Evolutionary conservation across 2,797 vertebrate species (phyloP), one percentile per base, ranked within the genome.

Genomic region (Delichon dasypus): DNA sequence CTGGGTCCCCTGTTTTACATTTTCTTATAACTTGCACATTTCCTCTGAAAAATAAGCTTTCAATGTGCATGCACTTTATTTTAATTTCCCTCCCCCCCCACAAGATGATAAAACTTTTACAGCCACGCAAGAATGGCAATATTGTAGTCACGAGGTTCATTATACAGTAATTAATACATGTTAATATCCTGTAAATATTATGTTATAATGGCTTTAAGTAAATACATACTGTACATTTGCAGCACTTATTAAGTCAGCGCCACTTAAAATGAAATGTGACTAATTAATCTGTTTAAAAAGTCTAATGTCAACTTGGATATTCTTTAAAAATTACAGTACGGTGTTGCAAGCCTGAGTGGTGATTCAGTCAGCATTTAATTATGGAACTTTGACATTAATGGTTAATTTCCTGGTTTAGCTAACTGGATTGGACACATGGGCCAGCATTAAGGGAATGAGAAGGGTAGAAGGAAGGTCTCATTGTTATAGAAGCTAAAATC

Each of bases 121-220:
- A 93, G 84, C 84, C 93, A 36, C 25, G 73, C 89, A 88, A 96
- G 94, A 97, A 96, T 68, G 66, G 70, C 16, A 80, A 94, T 92
- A 92, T 85, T 94, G 85, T 83, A 97, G 94, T 93, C 97, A 95
- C 40, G 18, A 96, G 97, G 95, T 97, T 98, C 97, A 97, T 97
- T 98, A 97, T 91, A 75, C 91, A 86, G 94, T 97, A 98, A 98
- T 98, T 97, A 97, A 98, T 97, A 93, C 95, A 97, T 65, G 94
- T 81, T 97, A 97, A 94, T 91, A 97, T 97, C 96, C 95, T 97
- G 97, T 97, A 98, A 98, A 98, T 98, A 98, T 97, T 98, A 97
- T 94, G 95, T 94, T 97, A 93, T 97, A 97, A 97, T 92, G 95
- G 93, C 87, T 97, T 96, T 97, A 97, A 97, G 97, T 97, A 98